Conservation (phyloP, 1,140 invertebrate species). For the Zaprionus africanus region DNA sequence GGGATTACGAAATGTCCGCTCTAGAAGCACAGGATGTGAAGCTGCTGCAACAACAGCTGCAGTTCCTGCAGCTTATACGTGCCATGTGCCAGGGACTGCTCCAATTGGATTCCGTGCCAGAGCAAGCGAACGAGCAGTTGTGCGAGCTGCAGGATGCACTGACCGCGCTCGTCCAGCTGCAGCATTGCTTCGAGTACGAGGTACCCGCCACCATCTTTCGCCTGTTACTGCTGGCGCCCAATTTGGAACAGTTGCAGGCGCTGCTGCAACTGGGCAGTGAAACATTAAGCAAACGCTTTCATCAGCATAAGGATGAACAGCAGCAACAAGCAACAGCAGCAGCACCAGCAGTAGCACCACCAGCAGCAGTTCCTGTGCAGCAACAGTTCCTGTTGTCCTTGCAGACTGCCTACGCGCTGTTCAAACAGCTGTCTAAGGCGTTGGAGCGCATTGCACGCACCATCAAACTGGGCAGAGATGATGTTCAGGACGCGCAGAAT, state of each 20-base stretch:
- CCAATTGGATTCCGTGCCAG: neutral
- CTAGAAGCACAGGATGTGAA: constrained; percentile 27
- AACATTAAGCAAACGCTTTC: constrained; percentile 24
- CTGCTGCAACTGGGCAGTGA: constrained; percentile 29
- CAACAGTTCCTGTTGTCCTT: constrained; percentile 43
- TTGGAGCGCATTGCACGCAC: constrained; percentile 25
- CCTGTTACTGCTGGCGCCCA: constrained; percentile 43
- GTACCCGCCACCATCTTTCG: constrained; percentile 49
- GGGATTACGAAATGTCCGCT: constrained; percentile 50
- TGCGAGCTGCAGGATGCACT: constrained; percentile 43
- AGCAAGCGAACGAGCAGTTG: constrained; percentile 41
- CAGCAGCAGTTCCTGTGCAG: constrained; percentile 5
- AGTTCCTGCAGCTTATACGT: constrained; percentile 59
- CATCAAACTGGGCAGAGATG: constrained; percentile 54
- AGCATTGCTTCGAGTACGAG: constrained; percentile 55
- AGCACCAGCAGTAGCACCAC: neutral
- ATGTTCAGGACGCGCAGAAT: constrained; percentile 35
- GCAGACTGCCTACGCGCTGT: constrained; percentile 51
- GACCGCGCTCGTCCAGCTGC: constrained; percentile 32
- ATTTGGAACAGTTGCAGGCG: constrained; percentile 39
- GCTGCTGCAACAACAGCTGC: constrained; percentile 60
- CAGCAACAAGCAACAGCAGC: constrained; percentile 2
- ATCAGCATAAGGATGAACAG: neutral
- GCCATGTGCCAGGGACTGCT: constrained; percentile 54
- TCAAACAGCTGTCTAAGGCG: constrained; percentile 22